These are phyloP conservation scores for Phylloscopus whistleri DNA, from an alignment of 2,113 vertebrate genomes.

Conservation along the genomic window DNA sequence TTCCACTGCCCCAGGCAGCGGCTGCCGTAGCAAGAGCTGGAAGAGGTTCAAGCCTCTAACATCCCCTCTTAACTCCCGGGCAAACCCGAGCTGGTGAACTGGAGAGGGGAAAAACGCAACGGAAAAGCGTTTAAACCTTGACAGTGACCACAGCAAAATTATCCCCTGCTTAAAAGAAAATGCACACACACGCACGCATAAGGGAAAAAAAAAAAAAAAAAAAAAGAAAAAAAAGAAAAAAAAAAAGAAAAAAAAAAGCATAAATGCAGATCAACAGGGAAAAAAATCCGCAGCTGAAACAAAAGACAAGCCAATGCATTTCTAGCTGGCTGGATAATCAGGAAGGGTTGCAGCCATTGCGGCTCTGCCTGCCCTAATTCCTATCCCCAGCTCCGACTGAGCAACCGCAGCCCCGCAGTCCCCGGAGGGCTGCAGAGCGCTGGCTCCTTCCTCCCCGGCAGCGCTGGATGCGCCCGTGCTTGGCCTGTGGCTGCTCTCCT, in stretches of 20 bases:
- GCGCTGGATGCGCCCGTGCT: background rate
- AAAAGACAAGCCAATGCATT: background rate
- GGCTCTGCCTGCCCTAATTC: slow-evolving; percentile 44
- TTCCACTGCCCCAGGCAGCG: background rate
- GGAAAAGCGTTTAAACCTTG: background rate
- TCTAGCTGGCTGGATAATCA: slow-evolving; percentile 12
- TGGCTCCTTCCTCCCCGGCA: background rate
- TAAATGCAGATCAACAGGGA: background rate
- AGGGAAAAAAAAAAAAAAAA: rapidly evolving
- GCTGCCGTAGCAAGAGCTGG: background rate
- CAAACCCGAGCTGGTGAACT: background rate
- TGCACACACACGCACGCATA: rapidly evolving
- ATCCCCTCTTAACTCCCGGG: background rate
- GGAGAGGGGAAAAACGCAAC: background rate
- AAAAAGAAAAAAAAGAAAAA: too few relatives aligned
- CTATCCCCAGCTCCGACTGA: background rate
- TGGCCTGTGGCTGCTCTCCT: background rate
- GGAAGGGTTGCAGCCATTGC: background rate
- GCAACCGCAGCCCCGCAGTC: slow-evolving; percentile 34
- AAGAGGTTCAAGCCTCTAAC: background rate
- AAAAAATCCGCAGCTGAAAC: background rate
- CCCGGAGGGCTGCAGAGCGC: background rate
- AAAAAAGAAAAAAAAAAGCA: too few relatives aligned
- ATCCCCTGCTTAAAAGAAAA: background rate
- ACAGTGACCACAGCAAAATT: background rate